Evolutionary conservation across 2,797 vertebrate species (phyloP).

Genomic region (Ceyx erithaca): DNA sequence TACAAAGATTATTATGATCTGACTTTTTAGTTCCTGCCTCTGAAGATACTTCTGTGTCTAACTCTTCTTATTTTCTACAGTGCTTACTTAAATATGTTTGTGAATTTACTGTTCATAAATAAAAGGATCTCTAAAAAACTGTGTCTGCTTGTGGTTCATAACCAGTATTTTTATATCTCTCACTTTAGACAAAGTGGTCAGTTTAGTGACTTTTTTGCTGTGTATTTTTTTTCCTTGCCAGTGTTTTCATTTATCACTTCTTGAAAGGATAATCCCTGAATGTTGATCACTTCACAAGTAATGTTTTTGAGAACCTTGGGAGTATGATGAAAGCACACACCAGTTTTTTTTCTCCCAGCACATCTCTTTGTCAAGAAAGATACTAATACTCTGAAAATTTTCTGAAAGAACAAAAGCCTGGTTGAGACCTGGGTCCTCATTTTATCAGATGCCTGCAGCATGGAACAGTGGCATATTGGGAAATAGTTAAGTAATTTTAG

Average conservation of each 20-base stretch:
- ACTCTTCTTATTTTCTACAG: not conserved
- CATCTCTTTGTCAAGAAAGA: not conserved
- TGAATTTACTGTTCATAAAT: not conserved
- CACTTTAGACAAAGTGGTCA: not conserved
- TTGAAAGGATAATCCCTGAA: not conserved
- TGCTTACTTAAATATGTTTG: not conserved
- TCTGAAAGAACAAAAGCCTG: not conserved
- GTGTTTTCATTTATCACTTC: not conserved
- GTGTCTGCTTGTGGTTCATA: not conserved
- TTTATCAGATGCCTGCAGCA: not conserved
- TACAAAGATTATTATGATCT: not conserved
- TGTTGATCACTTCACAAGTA: not conserved
- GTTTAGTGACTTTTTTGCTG: not conserved
- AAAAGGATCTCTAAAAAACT: not conserved
- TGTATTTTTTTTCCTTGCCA: conserved; percentile 14
- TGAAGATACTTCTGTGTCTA: not conserved
- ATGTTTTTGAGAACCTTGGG: not conserved
- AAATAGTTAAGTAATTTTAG: not conserved
- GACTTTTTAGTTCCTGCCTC: not conserved
- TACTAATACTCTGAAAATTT: not conserved
- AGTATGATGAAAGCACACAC: not conserved
- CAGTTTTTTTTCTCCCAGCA: not conserved
- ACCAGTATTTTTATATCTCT: not conserved
- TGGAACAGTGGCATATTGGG: not conserved
- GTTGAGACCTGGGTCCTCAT: not conserved